These are phyloP conservation scores for Onthophagus sagittarius DNA, from an alignment of 2,888 invertebrate genomes.

Conservation along the genomic window DNA sequence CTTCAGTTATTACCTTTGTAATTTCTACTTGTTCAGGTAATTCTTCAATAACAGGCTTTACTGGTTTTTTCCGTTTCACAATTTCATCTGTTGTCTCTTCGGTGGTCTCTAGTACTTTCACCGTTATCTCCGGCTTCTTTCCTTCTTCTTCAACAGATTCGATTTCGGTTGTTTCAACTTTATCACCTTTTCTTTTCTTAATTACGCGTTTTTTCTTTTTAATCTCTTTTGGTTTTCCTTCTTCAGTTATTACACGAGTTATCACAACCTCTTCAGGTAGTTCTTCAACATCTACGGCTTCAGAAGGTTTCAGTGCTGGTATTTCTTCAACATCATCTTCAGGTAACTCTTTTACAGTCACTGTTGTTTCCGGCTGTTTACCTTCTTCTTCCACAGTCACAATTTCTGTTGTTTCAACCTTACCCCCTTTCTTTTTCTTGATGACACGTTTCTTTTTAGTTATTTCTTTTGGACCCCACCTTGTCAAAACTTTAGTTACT, in stretches of 20 bases:
- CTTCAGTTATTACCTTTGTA: conserved; percentile 35
- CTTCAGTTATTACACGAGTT: conserved; percentile 18
- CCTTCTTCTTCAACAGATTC: conserved; percentile 41
- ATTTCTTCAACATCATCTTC: conserved; percentile 34
- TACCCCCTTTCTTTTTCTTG: conserved; percentile 33
- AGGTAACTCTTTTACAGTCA: conserved; percentile 35
- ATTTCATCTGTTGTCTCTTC: conserved; percentile 21
- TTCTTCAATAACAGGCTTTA: conserved; percentile 25
- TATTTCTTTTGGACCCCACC: conserved; percentile 40
- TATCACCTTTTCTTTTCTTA: conserved; percentile 35
- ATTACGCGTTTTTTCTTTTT: conserved; percentile 25
- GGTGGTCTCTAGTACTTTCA: conserved; percentile 25
- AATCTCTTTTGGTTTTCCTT: conserved; percentile 17
- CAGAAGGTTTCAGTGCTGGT: conserved; percentile 42
- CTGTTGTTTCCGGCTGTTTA: conserved; percentile 42
- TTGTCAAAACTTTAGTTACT: conserved; percentile 41
- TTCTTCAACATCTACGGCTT: conserved; percentile 25
- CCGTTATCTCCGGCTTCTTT: conserved; percentile 37
- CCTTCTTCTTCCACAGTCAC: conserved; percentile 46
- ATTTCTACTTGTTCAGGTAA: conserved; percentile 24
- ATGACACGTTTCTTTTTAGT: conserved; percentile 39
- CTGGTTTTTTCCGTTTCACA: conserved; percentile 29
- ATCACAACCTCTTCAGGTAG: conserved; percentile 26
- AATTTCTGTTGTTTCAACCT: conserved; percentile 41
- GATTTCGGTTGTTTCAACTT: conserved; percentile 42